Conservation (phyloP, 1,140 invertebrate species). For the Dreissena polymorpha region DNA sequence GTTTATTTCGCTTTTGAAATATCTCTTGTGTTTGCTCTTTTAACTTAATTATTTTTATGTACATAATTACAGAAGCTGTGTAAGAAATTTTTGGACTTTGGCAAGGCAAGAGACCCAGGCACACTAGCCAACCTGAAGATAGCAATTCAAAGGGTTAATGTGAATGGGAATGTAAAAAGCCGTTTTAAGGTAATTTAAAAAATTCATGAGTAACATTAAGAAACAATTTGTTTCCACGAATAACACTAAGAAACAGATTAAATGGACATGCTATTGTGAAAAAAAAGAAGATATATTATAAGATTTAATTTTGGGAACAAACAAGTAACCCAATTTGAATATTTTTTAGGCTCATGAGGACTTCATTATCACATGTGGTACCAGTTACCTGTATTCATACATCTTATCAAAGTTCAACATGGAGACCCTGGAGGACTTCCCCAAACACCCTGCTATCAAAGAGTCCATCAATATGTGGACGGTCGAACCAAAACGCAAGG, state of each 20-base stretch:
- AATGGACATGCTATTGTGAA: too few relatives aligned
- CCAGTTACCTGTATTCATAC: constrained; percentile 19
- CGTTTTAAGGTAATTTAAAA: not conserved
- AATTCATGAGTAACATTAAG: not conserved
- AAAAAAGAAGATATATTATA: not conserved
- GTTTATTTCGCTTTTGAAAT: not conserved
- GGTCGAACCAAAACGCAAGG: not conserved
- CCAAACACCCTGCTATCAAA: not conserved
- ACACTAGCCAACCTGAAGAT: constrained; percentile 9
- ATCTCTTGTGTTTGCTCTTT: not conserved
- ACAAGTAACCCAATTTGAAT: too few relatives aligned
- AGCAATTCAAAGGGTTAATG: constrained; percentile 15
- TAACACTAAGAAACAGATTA: too few relatives aligned
- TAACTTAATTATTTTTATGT: not conserved
- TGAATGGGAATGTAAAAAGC: constrained; percentile 37
- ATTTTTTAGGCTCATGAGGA: constrained; percentile 21
- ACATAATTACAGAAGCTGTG: not conserved
- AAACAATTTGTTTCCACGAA: too few relatives aligned
- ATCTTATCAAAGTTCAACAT: constrained; percentile 8
- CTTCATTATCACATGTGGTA: constrained; percentile 8
- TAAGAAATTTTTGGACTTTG: constrained; percentile 13
- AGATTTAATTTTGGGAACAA: not conserved
- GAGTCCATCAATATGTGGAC: not conserved
- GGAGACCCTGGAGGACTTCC: not conserved
- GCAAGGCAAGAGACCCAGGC: not conserved